These are phyloP conservation scores for Solenopsis fugax DNA, from an alignment of 1,140 invertebrate genomes.

Conservation along the genomic window DNA sequence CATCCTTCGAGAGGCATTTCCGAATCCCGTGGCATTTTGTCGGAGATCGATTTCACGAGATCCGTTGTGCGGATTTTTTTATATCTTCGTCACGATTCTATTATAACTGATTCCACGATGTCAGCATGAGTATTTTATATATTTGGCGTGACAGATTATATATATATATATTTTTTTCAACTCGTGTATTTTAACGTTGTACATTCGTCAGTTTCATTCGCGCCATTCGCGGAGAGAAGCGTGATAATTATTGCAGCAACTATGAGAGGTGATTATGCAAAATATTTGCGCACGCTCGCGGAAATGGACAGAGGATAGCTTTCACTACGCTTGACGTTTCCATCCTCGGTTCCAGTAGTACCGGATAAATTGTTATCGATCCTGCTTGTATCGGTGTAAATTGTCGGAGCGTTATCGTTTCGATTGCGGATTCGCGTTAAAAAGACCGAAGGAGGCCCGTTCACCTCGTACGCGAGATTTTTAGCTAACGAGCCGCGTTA, in stretches of 20 bases:
- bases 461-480: slow-evolving; percentile 58
- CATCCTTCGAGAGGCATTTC: neutral
- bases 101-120: neutral
- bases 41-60: neutral
- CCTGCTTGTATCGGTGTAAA: neutral
- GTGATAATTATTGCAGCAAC: slow-evolving; percentile 7
- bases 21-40: neutral
- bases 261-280: neutral
- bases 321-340: slow-evolving; percentile 21
- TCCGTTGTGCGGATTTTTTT: neutral
- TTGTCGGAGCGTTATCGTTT: slow-evolving; percentile 33
- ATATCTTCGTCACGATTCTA: neutral
- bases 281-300: slow-evolving; percentile 19
- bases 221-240: neutral
- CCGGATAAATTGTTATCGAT: slow-evolving; percentile 17
- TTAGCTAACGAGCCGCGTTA: slow-evolving; percentile 30
- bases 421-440: slow-evolving; percentile 33
- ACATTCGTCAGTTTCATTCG: neutral
- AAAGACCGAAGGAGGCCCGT: slow-evolving; percentile 1
- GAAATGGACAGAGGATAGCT: slow-evolving; percentile 33
- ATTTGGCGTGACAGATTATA: no score
- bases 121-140: neutral
- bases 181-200: neutral
- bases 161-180: neutral
- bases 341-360: neutral